Evolutionary conservation across 2,888 invertebrate genomes (phyloP).

Genomic region (Pimpla rufipes): DNA sequence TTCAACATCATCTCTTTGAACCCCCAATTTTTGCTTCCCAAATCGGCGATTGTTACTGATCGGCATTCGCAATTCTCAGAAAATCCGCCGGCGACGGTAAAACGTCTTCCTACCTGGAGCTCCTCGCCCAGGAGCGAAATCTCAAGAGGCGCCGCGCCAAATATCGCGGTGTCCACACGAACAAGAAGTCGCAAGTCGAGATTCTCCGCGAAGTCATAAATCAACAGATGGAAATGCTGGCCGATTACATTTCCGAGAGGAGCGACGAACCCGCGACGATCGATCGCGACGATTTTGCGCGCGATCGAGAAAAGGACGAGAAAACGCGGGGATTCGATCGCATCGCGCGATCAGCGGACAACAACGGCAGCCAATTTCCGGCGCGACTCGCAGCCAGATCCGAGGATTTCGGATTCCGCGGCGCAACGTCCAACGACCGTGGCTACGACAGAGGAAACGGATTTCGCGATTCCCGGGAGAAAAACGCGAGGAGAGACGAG

Average conservation of each 20-base stretch:
- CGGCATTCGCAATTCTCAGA: conserved; percentile 68
- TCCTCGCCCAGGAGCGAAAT: conserved; percentile 82
- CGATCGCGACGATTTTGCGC: neutral
- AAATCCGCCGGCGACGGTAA: conserved; percentile 67
- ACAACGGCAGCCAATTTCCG: neutral
- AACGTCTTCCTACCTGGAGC: conserved; percentile 77
- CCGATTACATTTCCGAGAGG: conserved; percentile 76
- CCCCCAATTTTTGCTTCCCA: conserved; percentile 2
- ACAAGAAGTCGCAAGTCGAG: conserved; percentile 83
- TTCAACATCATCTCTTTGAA: too few relatives aligned
- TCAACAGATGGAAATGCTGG: conserved; percentile 83
- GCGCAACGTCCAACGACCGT: conserved; percentile 31
- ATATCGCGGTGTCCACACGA: conserved; percentile 83
- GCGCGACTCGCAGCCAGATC: neutral
- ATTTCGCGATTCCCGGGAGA: neutral
- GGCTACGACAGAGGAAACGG: conserved; percentile 20
- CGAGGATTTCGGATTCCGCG: neutral
- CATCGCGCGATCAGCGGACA: neutral
- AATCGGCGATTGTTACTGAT: conserved; percentile 4
- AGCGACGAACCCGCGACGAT: conserved; percentile 19
- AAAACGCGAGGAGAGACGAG: neutral
- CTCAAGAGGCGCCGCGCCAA: conserved; percentile 82
- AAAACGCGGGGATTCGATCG: neutral
- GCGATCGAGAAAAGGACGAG: neutral
- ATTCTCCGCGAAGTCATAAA: conserved; percentile 82